Conservation (phyloP, 1,140 invertebrate species). For the Plectus sambesii region DNA sequence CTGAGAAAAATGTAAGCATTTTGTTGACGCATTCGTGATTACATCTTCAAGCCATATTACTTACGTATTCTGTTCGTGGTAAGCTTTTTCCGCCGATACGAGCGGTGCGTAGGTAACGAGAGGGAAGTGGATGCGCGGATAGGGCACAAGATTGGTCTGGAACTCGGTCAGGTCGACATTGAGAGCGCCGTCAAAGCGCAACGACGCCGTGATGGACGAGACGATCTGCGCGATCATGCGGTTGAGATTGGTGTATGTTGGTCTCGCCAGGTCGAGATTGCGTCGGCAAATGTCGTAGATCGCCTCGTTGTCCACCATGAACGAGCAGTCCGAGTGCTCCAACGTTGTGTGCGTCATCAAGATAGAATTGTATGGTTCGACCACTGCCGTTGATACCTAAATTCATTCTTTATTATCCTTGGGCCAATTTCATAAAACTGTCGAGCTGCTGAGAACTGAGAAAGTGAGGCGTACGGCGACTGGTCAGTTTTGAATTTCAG, state of each 20-base stretch:
- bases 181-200: slow-evolving; percentile 73
- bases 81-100: slow-evolving; percentile 53
- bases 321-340: slow-evolving; percentile 47
- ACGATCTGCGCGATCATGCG: slow-evolving; percentile 71
- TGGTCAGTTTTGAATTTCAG: too few species aligned
- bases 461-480: too few species aligned
- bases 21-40: too few species aligned
- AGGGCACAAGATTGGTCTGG: slow-evolving; percentile 70
- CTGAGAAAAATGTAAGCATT: too few species aligned
- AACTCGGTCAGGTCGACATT: slow-evolving; percentile 81
- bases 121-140: slow-evolving; percentile 66
- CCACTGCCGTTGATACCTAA: slow-evolving; percentile 47
- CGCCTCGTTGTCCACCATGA: slow-evolving; percentile 63
- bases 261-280: slow-evolving; percentile 69
- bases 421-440: too few species aligned
- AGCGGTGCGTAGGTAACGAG: slow-evolving; percentile 44
- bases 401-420: background rate
- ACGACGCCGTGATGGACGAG: slow-evolving; percentile 72
- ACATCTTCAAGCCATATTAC: too few species aligned
- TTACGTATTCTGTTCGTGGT: slow-evolving; percentile 59
- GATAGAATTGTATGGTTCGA: slow-evolving; percentile 51
- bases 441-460: too few species aligned
- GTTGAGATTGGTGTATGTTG: slow-evolving; percentile 72
- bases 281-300: slow-evolving; percentile 81
- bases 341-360: slow-evolving; percentile 58